Evolutionary conservation across 2,888 invertebrate species (phyloP), one percentile per base, ranked within the genome.

Genomic region (Glomeris marginata): DNA sequence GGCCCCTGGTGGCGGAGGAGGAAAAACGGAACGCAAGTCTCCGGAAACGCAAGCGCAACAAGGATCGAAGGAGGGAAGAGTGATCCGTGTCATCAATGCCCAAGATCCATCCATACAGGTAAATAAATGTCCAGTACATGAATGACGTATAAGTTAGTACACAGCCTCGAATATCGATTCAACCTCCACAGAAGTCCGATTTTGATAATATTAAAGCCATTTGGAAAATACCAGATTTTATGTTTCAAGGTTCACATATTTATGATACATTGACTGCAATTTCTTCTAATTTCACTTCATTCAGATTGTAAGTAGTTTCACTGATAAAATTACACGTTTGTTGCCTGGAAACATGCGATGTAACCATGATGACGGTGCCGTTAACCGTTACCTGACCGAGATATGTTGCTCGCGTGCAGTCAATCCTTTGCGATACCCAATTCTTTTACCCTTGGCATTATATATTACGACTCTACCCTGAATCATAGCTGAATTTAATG

Each of bases 51-150:
- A 28, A 28, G 50, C 40, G 33, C 50, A 50, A 21, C 45, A 45
- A 6, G 77, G 81, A 59, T 84, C 85, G 53, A 50, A 61, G 45
- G 60, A 63, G 42, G 84, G 87, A 45, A 74, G 86, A 59, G 84
- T 90, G 59, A 88, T 94, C 65, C 76, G 91, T 59, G 87, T 94
- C 64, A 85, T 92, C 64, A 92, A 92, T 69, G 90, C 90, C 67
- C 80, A 84, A 74, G 84, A 90, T 68, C 87, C 90, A 66, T 82
- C 86, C 37, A 83, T 87, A 60, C 86, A 87, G 78, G 86, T 85
- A 67, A 67, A 55, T 28, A 28, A 28, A n/a, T n/a, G n/a, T n/a
- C n/a, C n/a, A n/a, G n/a, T n/a, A n/a, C n/a, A n/a, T n/a, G n/a
- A n/a, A n/a, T n/a, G n/a, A n/a, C n/a, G n/a, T n/a, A n/a, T n/a